Evolutionary conservation across 2,797 vertebrate species (phyloP), one percentile per base, ranked within the genome.

Genomic region (Pristis pectinata): DNA sequence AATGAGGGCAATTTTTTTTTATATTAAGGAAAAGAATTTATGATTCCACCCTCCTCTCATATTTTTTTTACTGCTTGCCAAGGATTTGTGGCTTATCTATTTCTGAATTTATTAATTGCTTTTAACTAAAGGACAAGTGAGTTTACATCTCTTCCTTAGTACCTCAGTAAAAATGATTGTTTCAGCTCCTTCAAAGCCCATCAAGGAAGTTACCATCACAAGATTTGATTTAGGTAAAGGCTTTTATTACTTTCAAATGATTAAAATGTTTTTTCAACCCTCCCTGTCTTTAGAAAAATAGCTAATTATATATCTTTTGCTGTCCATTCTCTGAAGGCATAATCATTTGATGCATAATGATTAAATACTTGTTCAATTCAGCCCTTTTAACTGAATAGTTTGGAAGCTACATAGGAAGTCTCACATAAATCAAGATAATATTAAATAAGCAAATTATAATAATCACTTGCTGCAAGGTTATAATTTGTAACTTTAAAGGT

Each of bases 391-490:
- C 41, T 19, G 44, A 94, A 53, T 76, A 37, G 41, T 27, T 53
- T 94, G 6, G 15, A 76, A 94, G 72, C 92, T 74, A 24, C 87
- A 24, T 41, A 41, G 59, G 92, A 76, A 53, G 13, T 93, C 64
- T 53, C 27, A 74, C 64, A 74, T 93, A 93, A 93, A 93, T 53
- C 67, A 74, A 72, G 24, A 41, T 74, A 70, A 13, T 53, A 74
- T 44, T 37, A 93, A 72, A 74, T 61, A 93, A 93, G 61, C 61
- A 64, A 41, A 67, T 91, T 91, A 91, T 67, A n/a, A 41, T 91
- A 41, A 67, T 41, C 19, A 41, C 22, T 67, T 67, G 37, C 10
- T 93, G 27, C 27, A 74, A 0, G 5, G 92, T 53, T 49, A 93
- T 15, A 93, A 53, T 49, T 93, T 15, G 11, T 74, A 93, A 70